phyloP scores from a whole-genome alignment of 2,888 invertebrate species.

The Thyatira batis region DNA sequence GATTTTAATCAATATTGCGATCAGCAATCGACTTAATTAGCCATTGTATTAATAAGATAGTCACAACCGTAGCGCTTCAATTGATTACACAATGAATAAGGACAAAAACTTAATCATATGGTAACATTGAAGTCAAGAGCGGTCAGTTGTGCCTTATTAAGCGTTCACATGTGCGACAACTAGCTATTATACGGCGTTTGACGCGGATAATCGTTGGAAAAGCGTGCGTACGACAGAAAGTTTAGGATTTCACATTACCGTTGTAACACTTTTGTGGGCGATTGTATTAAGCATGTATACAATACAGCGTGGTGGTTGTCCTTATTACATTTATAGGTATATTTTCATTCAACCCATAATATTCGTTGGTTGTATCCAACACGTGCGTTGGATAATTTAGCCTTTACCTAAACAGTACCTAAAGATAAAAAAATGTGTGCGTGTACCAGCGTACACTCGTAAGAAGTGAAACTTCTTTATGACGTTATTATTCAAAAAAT shows the following conservation, averaged over 20 bases:
- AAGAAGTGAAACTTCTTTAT: no score
- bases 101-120: slow-evolving; percentile 1
- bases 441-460: no score
- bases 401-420: no score
- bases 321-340: background rate
- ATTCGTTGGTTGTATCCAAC: background rate
- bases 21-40: background rate
- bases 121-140: slow-evolving; percentile 3
- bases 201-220: slow-evolving; percentile 15
- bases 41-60: background rate
- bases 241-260: slow-evolving; percentile 4
- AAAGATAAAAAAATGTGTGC: no score
- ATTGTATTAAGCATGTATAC: background rate
- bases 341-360: no score
- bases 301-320: background rate
- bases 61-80: background rate
- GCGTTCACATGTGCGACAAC: slow-evolving; percentile 4
- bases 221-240: slow-evolving; percentile 8
- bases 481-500: no score
- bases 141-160: slow-evolving; percentile 17
- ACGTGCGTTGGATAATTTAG: no score
- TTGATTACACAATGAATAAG: background rate
- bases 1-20: background rate
- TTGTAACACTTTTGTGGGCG: background rate
- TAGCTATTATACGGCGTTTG: slow-evolving; percentile 15